Base-by-base conservation (phyloP, 2,888 invertebrate genomes). In the Andrena camellia region DNA sequence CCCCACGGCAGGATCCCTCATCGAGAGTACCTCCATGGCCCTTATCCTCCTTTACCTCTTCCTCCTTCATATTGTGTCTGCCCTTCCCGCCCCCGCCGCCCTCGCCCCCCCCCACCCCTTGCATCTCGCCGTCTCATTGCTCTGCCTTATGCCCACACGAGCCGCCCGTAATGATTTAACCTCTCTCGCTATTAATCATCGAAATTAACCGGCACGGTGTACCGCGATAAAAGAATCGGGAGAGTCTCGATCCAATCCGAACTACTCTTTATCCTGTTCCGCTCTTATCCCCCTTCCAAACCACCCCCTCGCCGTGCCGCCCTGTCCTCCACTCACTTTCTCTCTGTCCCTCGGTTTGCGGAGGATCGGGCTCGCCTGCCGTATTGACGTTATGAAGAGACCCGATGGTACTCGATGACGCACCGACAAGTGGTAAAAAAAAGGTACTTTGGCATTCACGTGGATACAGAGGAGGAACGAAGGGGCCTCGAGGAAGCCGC, bases 111-210 rank as follows among this genome's bases (percentile, higher is more conserved):
- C 57, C 48, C 60, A 29, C 31, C 31, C 54, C 57, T 20, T 59
- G 42, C 31, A 57, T 60, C n/a, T 10, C 59, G 23, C 35, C 68
- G 68, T 66, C 78, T 74, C 78, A 63, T 67, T 64, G 60, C 68
- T 63, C 78, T 60, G 59, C 72, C 64, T 60, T 74, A 68, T 59
- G 68, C 75, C 71, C 81, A 74, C 87, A 86, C 88, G 84, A 85
- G 74, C 81, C 90, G 86, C 90, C 85, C 88, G 90, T 90, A 91
- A 92, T 90, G 90, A 92, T 91, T 91, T 90, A 89, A 90, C 89
- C 87, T 86, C 85, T 79, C 83, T 72, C 76, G 77, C 90, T 89
- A 91, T 92, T 91, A 91, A 92, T 92, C 92, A 92, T 91, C 89
- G 87, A 88, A 88, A 92, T 92, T 90, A 92, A 90, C 70, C 70